These are phyloP conservation scores for Channa maculata DNA, from an alignment of 2,113 vertebrate genomes.

Conservation along the genomic window DNA sequence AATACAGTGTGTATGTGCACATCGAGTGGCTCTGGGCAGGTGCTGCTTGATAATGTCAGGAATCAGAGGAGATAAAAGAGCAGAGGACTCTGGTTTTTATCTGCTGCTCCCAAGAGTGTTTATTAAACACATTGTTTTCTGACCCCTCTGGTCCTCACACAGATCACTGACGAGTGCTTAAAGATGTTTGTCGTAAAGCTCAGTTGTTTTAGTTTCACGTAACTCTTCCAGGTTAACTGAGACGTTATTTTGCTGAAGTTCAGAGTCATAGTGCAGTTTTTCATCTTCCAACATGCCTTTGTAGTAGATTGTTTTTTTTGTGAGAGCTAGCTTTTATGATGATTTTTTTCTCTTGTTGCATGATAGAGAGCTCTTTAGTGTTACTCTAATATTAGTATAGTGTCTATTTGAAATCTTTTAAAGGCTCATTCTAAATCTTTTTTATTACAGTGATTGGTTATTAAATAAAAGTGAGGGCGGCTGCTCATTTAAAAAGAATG, in stretches of 20 bases:
- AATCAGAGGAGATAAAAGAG: constrained; percentile 70
- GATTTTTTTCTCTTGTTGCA: neutral
- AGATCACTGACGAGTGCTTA: constrained; percentile 12
- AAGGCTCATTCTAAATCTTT: constrained; percentile 32
- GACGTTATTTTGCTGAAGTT: constrained; percentile 26
- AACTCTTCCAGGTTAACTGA: constrained; percentile 14
- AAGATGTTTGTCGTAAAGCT: constrained; percentile 19
- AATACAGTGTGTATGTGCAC: constrained; percentile 44
- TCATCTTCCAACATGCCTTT: constrained; percentile 14
- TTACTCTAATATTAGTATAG: constrained; percentile 41
- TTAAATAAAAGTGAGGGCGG: constrained; percentile 43
- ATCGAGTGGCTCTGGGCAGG: constrained; percentile 62
- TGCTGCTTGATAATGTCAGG: constrained; percentile 73
- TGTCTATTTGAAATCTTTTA: constrained; percentile 31
- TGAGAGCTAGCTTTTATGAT: constrained; percentile 14
- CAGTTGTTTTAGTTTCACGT: constrained; percentile 19
- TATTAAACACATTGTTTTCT: constrained; percentile 53
- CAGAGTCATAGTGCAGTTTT: constrained; percentile 36
- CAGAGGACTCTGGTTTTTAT: constrained; percentile 44
- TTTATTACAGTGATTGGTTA: constrained; percentile 39
- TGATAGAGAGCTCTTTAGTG: constrained; percentile 22
- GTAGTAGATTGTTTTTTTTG: neutral
- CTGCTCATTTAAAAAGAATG: constrained; percentile 65
- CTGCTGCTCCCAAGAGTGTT: constrained; percentile 52
- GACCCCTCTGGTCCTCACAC: constrained; percentile 40